Base-by-base conservation (phyloP, 2,797 vertebrate species). In the Helicolenus hilgendorfi region DNA sequence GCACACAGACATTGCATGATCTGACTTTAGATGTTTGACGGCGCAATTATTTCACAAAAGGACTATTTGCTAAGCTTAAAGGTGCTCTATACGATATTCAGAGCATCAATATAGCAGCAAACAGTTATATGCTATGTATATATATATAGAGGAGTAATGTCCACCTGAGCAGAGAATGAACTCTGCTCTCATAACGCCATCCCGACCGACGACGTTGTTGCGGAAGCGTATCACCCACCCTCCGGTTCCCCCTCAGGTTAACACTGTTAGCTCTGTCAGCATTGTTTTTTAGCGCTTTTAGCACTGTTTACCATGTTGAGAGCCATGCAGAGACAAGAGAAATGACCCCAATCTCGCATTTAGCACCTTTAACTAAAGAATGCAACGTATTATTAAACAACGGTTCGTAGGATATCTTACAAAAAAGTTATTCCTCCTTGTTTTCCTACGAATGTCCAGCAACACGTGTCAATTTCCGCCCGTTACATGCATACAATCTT, bases 31-130 rank as follows among this genome's bases (percentile, higher is more conserved):
- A 86, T 59, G 49, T 62, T 74, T 82, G 78, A 87, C 68, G 49
- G 41, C 4, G 2, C 71, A 83, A 77, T 78, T 55, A 56, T 72
- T 83, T 36, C 29, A 15, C 36, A 24, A 79, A 45, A 65, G 31
- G 77, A 77, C 24, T 83, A 78, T 87, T 93, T 92, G 69, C 63
- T 15, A 85, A 91, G 81, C 67, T 14, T 68, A 72, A 76, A 55
- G 20, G 53, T 22, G 53, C 20, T n/a, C n/a, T 18, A 55, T 55
- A 55, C 10, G n/a, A 55, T 55, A 55, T n/a, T n/a, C 4, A 5
- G 20, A 5, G 53, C 53, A 55, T 22, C 11, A 11, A 22, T 5
- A 55, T 2, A 41, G 38, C 38, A 55, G n/a, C 20, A 55, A 55
- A 55, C 20, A 10, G 10, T 0, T 1, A n/a, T 22, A 49, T 55